These are phyloP conservation scores for Montipora capitata DNA, from an alignment of 92 coral and sea anemone species.

Conservation along the genomic window DNA sequence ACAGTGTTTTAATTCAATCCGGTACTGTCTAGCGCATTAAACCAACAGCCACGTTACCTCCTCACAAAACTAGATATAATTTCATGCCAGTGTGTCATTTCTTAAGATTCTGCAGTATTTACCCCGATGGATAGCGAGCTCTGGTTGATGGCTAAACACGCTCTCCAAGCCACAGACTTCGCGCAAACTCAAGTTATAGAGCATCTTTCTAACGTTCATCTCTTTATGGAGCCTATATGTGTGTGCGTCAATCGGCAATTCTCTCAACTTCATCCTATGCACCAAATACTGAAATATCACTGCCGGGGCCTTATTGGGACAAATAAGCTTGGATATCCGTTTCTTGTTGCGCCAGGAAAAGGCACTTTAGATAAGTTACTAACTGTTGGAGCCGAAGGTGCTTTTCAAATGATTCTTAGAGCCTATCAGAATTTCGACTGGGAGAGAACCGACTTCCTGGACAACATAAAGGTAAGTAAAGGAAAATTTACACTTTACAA, in stretches of 20 bases:
- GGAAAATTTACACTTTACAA: no score
- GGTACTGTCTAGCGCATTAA: no score
- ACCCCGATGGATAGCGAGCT: constrained; percentile 83
- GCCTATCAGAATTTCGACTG: constrained; percentile 57
- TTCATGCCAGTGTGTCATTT: not conserved
- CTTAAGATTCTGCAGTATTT: constrained; percentile 76
- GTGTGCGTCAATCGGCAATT: constrained; percentile 78
- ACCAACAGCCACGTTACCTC: no score
- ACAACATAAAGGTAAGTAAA: constrained; percentile 61
- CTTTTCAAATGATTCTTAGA: constrained; percentile 55
- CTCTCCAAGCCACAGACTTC: constrained; percentile 82
- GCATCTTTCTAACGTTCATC: constrained; percentile 80
- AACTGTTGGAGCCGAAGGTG: constrained; percentile 69
- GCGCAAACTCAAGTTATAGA: constrained; percentile 74
- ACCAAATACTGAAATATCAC: constrained; percentile 75
- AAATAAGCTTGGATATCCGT: constrained; percentile 71
- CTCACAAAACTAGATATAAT: not conserved
- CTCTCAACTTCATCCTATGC: constrained; percentile 74
- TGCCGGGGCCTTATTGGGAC: constrained; percentile 80
- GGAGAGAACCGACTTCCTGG: constrained; percentile 66
- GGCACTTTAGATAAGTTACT: constrained; percentile 76
- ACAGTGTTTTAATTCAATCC: no score
- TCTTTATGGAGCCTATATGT: constrained; percentile 84
- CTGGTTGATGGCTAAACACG: constrained; percentile 85
- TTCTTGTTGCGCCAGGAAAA: constrained; percentile 39